Percentiles rank a stretch among this genome's conserved stretches.
These are phyloP conservation scores for Chrysocyon brachyurus DNA, from an alignment of 2,797 vertebrate genomes.

Conservation along the genomic window DNA sequence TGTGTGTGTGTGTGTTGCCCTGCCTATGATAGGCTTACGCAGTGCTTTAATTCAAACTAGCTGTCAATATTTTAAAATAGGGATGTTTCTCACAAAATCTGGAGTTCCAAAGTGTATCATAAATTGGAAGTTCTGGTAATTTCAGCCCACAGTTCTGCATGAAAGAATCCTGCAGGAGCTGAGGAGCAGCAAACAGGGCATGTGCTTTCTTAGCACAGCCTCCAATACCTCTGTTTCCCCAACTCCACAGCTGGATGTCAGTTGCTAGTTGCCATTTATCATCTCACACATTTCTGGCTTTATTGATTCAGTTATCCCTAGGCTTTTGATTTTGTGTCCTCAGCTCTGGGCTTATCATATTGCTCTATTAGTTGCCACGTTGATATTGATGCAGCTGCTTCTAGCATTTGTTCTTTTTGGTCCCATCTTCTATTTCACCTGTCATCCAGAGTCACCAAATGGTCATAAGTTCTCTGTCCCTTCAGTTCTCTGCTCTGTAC, in stretches of 20 bases:
- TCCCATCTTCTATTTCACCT: neutral
- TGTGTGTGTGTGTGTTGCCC: neutral
- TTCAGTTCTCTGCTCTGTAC: neutral
- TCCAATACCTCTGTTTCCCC: neutral
- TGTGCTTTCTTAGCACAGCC: neutral
- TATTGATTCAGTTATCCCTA: neutral
- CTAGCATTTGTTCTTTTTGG: neutral
- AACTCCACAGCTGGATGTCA: neutral
- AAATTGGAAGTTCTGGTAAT: neutral
- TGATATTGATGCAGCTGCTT: neutral
- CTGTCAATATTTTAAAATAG: slow-evolving; percentile 46
- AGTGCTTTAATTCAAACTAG: slow-evolving; percentile 33
- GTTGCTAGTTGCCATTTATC: neutral
- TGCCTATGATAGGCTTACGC: neutral
- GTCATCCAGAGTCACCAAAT: neutral
- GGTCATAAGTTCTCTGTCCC: neutral
- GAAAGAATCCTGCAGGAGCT: neutral
- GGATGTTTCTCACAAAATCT: neutral
- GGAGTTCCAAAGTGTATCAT: neutral
- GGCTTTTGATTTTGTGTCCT: neutral
- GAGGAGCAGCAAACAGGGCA: neutral
- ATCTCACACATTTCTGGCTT: neutral
- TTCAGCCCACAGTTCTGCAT: neutral
- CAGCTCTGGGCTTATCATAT: neutral
- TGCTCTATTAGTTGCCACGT: neutral